Conservation (phyloP, 2,113 vertebrate species). For the Chroicocephalus ridibundus region DNA sequence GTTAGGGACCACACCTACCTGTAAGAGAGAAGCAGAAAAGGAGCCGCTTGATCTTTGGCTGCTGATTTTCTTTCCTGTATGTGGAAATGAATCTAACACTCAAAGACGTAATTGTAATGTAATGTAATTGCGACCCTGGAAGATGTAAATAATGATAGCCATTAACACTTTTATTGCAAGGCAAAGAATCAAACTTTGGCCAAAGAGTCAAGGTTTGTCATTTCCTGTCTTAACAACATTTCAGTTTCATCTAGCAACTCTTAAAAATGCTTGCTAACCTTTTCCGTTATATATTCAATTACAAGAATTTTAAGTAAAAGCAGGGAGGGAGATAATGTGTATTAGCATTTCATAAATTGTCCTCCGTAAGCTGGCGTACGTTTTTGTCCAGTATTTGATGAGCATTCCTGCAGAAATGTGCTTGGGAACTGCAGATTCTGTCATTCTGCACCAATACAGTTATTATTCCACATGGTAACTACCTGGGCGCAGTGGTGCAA, state of each 20-base stretch:
- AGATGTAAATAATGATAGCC: not conserved
- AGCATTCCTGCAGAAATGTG: not conserved
- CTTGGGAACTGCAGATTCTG: not conserved
- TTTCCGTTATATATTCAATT: not conserved
- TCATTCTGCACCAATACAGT: not conserved
- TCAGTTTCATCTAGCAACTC: not conserved
- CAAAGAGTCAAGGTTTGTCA: not conserved
- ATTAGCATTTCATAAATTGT: conserved; percentile 7
- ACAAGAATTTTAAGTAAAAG: not conserved
- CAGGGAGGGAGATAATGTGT: not conserved
- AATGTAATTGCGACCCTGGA: not conserved
- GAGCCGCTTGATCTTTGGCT: not conserved
- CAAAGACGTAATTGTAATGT: not conserved
- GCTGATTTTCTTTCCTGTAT: not conserved
- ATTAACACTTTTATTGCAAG: conserved; percentile 9
- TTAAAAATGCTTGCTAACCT: not conserved
- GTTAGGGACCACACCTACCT: not conserved
- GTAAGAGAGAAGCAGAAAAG: not conserved
- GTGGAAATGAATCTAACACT: not conserved
- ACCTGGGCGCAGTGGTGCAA: rapidly evolving
- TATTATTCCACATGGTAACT: not conserved
- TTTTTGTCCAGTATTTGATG: not conserved
- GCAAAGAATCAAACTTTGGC: not conserved
- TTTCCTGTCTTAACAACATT: conserved; percentile 5
- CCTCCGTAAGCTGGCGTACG: not conserved